Evolutionary conservation across 2,888 invertebrate species (phyloP).

Genomic region (Agrochola lychnidis): DNA sequence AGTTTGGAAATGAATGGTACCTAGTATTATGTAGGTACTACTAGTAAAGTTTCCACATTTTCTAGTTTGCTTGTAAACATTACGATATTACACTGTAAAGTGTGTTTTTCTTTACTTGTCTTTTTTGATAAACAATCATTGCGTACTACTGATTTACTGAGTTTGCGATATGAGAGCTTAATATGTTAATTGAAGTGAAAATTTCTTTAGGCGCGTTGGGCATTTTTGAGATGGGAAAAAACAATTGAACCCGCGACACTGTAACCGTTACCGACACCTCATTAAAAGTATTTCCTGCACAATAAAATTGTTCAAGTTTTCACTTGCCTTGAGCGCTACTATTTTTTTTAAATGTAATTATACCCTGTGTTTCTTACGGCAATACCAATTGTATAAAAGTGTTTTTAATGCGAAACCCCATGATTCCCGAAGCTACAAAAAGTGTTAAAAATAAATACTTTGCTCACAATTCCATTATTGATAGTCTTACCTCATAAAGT

Average conservation of each 20-base stretch:
- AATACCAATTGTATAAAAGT: not conserved
- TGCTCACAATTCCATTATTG: not conserved
- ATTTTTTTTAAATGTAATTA: not conserved
- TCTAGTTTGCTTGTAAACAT: slow-evolving; percentile 21
- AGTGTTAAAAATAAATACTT: not conserved
- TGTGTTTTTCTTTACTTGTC: slow-evolving; percentile 1
- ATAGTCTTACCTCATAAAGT: not conserved
- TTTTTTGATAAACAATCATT: not conserved
- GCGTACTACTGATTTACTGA: not conserved
- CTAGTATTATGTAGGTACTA: slow-evolving; percentile 11
- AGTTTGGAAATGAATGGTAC: slow-evolving; percentile 46
- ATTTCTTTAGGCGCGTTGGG: no score
- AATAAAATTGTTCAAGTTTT: no score
- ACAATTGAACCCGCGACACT: no score
- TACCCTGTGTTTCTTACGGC: not conserved
- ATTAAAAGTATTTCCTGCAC: no score
- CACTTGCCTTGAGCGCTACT: no score
- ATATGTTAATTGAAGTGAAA: no score
- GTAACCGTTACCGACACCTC: no score
- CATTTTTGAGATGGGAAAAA: no score
- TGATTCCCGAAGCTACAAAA: not conserved
- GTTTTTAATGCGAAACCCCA: not conserved
- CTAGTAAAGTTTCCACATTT: slow-evolving; percentile 20
- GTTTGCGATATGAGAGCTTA: not conserved
- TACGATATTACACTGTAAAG: not conserved